Evolutionary conservation across 2,797 vertebrate species (phyloP).

Genomic region (Sciaenops ocellatus): DNA sequence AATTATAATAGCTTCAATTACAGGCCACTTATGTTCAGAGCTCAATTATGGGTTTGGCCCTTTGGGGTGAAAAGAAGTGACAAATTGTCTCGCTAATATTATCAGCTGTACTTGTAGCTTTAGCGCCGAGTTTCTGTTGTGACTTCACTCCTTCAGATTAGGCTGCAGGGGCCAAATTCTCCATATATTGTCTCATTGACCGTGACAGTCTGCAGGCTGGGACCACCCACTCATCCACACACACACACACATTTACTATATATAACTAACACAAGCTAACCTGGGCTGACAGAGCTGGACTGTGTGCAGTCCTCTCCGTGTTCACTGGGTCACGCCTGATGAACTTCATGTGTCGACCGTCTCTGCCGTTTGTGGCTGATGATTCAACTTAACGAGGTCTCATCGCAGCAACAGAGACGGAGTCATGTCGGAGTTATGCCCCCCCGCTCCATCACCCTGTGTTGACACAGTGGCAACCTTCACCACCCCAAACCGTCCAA

Average conservation of each 20-base stretch:
- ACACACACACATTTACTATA: slow-evolving; percentile 29
- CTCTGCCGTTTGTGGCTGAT: slow-evolving; percentile 39
- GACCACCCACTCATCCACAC: slow-evolving; percentile 51
- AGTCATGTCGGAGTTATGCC: slow-evolving; percentile 66
- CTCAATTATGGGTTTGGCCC: slow-evolving; percentile 60
- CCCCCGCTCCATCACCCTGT: too few relatives aligned
- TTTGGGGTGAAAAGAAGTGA: slow-evolving; percentile 51
- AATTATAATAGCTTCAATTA: slow-evolving; percentile 56
- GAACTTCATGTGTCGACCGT: slow-evolving; percentile 40
- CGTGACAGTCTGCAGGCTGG: slow-evolving; percentile 53
- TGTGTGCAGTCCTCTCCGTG: slow-evolving; percentile 36
- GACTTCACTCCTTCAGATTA: slow-evolving; percentile 42
- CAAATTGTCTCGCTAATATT: slow-evolving; percentile 49
- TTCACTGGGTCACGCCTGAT: slow-evolving; percentile 19
- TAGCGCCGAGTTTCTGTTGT: slow-evolving; percentile 37
- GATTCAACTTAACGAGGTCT: slow-evolving; percentile 69
- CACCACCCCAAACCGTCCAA: too few relatives aligned
- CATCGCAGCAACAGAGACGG: slow-evolving; percentile 66
- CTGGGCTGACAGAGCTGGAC: slow-evolving; percentile 55
- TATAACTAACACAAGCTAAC: slow-evolving; percentile 52
- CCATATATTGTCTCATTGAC: slow-evolving; percentile 57
- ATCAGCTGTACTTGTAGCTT: slow-evolving; percentile 40
- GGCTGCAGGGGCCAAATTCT: slow-evolving; percentile 49
- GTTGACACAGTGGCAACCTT: too few relatives aligned
- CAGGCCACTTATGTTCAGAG: slow-evolving; percentile 53